Evolutionary conservation across 2,888 invertebrate genomes (phyloP).

Genomic region (Euclidia mi): DNA sequence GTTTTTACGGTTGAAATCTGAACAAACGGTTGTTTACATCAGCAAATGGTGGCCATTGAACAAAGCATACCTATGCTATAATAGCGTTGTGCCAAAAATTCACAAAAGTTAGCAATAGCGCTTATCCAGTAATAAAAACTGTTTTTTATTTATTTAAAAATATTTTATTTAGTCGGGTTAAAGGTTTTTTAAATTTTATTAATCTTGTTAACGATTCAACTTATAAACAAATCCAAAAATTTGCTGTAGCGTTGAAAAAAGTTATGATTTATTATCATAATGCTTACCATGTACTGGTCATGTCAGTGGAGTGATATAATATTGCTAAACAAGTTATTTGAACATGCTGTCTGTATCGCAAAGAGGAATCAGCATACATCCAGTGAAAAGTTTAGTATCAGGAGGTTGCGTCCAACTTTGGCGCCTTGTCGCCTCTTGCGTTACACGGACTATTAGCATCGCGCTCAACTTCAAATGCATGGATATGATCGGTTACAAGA

Average conservation of each 20-base stretch:
- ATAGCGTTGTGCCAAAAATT: too few relatives aligned
- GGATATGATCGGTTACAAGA: constrained; percentile 25
- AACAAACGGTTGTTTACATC: constrained; percentile 24
- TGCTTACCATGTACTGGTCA: too few relatives aligned
- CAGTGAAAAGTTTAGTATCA: constrained; percentile 62
- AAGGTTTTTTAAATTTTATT: too few relatives aligned
- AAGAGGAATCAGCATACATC: constrained; percentile 57
- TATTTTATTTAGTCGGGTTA: too few relatives aligned
- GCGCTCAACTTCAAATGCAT: constrained; percentile 21
- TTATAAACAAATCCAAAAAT: too few relatives aligned
- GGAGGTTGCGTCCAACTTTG: constrained; percentile 59
- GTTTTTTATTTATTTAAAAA: too few relatives aligned
- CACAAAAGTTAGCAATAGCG: too few relatives aligned
- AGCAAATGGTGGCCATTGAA: constrained; percentile 5
- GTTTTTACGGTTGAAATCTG: constrained; percentile 20
- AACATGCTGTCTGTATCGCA: constrained; percentile 34
- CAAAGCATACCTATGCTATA: constrained; percentile 8
- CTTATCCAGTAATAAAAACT: too few relatives aligned
- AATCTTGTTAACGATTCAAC: too few relatives aligned
- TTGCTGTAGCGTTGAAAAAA: too few relatives aligned
- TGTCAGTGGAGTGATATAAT: too few relatives aligned
- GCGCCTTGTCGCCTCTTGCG: constrained; percentile 64
- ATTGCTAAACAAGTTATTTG: background rate
- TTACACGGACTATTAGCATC: constrained; percentile 64
- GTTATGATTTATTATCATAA: too few relatives aligned